phyloP scores from a whole-genome alignment of 2,888 invertebrate genomes.

The Anagyrus pseudococci region DNA sequence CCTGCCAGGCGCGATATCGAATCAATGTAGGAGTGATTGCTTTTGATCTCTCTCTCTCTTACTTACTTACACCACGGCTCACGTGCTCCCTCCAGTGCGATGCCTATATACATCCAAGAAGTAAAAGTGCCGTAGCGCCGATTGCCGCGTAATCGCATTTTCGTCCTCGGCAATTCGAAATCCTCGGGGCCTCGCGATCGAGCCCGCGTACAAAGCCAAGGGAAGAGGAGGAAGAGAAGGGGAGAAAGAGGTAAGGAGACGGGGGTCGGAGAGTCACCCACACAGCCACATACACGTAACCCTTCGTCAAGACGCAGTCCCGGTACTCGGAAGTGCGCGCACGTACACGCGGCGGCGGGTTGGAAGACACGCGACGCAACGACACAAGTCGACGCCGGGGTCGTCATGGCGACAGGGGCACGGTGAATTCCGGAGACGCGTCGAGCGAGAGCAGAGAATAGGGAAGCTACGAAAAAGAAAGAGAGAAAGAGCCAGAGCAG shows the following conservation, averaged over 20 bases:
- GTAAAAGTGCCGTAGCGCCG: conserved; percentile 14
- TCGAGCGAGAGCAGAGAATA: conserved; percentile 23
- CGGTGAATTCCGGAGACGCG: conserved; percentile 55
- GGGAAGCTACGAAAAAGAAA: conserved; percentile 10
- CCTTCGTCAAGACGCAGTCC: not conserved
- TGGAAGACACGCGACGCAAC: not conserved
- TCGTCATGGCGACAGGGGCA: conserved; percentile 56
- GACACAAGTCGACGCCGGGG: conserved; percentile 48
- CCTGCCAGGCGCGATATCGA: conserved; percentile 1
- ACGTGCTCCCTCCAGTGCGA: not conserved
- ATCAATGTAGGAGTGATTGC: conserved; percentile 24
- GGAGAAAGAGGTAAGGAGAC: not conserved
- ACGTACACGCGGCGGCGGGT: not conserved
- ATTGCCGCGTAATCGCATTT: conserved; percentile 36
- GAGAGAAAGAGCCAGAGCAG: no score
- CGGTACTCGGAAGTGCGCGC: not conserved
- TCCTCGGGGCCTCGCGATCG: conserved; percentile 25
- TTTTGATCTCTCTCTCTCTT: conserved; percentile 16
- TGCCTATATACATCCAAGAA: not conserved
- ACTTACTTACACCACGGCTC: not conserved
- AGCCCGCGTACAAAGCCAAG: not conserved
- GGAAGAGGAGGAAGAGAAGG: not conserved
- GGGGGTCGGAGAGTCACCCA: no score
- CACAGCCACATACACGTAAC: not conserved
- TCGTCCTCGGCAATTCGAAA: conserved; percentile 21